Percentiles rank a stretch among this genome's conserved stretches.
Evolutionary conservation across 2,113 vertebrate species (phyloP).

Genomic region (Eublepharis macularius): DNA sequence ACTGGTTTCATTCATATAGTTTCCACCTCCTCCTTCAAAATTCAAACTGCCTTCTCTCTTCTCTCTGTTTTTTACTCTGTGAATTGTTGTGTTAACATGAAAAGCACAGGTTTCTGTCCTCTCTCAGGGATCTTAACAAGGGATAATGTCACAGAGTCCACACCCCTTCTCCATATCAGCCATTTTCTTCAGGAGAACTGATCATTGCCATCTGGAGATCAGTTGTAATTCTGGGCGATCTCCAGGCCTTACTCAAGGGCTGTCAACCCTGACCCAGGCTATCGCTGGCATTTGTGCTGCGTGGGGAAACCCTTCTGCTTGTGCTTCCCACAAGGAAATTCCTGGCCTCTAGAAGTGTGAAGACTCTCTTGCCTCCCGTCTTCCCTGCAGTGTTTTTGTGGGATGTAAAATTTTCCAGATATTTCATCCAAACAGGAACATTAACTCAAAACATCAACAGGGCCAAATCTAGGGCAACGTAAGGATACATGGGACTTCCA

Average conservation of each 20-base stretch:
- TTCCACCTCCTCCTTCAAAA: neutral
- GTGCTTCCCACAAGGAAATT: neutral
- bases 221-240: too few relatives aligned
- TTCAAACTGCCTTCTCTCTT: rapidly evolving
- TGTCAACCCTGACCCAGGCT: too few relatives aligned
- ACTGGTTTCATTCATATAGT: neutral
- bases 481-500: neutral
- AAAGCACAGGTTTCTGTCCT: too few relatives aligned
- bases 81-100: neutral
- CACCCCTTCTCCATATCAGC: too few relatives aligned
- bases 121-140: too few relatives aligned
- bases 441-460: neutral
- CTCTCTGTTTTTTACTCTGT: neutral
- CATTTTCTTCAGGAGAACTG: too few relatives aligned
- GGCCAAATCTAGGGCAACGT: neutral
- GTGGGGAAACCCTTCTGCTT: neutral
- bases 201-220: too few relatives aligned
- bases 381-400: too few relatives aligned
- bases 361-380: neutral
- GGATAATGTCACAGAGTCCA: too few relatives aligned
- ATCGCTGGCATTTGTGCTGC: neutral
- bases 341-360: neutral
- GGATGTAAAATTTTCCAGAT: neutral
- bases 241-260: too few relatives aligned
- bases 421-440: neutral